Conservation (phyloP, 2,888 invertebrate species). For the Ormyrus rosae region DNA sequence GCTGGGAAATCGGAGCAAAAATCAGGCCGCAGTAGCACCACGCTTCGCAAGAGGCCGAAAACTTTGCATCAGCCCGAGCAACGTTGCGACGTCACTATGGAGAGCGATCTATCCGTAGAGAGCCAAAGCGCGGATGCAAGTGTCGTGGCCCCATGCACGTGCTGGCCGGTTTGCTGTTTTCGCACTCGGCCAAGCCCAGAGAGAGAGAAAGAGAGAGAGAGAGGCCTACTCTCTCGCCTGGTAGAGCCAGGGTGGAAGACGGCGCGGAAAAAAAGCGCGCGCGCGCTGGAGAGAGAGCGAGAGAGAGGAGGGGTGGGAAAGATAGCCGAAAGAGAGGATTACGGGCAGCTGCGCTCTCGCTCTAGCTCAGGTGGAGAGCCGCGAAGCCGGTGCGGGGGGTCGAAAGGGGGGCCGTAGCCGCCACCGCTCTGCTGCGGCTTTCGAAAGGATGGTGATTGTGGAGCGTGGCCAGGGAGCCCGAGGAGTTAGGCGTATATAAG, state of each 20-base stretch:
- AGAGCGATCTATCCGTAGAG: slow-evolving; percentile 6
- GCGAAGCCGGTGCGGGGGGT: slow-evolving; percentile 5
- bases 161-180: slow-evolving; percentile 39
- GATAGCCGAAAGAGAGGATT: slow-evolving; percentile 64
- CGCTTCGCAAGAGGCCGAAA: slow-evolving; percentile 45
- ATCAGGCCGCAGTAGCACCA: neutral
- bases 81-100: neutral
- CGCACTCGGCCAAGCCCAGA: slow-evolving; percentile 4
- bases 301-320: slow-evolving; percentile 37
- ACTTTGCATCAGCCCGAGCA: slow-evolving; percentile 52
- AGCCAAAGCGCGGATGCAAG: slow-evolving; percentile 30
- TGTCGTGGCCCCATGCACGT: slow-evolving; percentile 28
- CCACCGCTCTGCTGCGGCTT: slow-evolving; percentile 62
- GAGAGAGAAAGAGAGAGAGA: neutral
- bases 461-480: slow-evolving; percentile 70
- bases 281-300: neutral
- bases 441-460: slow-evolving; percentile 76
- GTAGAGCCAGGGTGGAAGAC: too few relatives aligned
- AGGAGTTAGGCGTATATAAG: slow-evolving; percentile 75
- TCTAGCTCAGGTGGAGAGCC: slow-evolving; percentile 53
- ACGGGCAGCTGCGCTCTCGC: slow-evolving; percentile 60
- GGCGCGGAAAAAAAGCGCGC: neutral
- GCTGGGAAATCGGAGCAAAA: neutral
- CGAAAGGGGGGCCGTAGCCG: slow-evolving; percentile 55
- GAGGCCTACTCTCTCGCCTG: neutral